Evolutionary conservation across 2,888 invertebrate genomes (phyloP).

Genomic region (Hirtodrosophila duncani): DNA sequence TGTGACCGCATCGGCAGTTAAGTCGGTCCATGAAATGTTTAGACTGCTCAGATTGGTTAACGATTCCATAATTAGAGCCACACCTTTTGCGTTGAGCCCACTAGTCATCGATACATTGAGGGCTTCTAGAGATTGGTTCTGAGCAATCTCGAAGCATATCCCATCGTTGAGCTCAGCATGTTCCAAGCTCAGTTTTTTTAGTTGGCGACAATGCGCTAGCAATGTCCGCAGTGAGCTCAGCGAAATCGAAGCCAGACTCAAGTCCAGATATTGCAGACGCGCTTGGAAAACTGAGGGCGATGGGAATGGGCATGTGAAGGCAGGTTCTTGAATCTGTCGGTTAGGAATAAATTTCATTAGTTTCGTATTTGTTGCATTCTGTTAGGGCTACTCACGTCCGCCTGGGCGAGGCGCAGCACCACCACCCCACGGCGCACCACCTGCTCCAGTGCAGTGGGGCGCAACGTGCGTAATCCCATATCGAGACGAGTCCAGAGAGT

Average conservation of each 20-base stretch:
- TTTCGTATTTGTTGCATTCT: neutral
- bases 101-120: conserved; percentile 91
- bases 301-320: conserved; percentile 33
- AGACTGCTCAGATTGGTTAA: conserved; percentile 80
- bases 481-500: conserved; percentile 92
- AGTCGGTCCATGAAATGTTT: conserved; percentile 90
- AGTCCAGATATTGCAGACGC: conserved; percentile 90
- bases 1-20: conserved; percentile 82
- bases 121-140: conserved; percentile 85
- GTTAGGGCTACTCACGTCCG: conserved; percentile 81
- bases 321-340: conserved; percentile 52
- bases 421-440: conserved; percentile 88
- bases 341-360: neutral
- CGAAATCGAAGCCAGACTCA: conserved; percentile 88
- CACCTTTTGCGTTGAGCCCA: conserved; percentile 83
- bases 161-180: conserved; percentile 83
- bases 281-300: conserved; percentile 75
- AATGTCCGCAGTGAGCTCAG: conserved; percentile 80
- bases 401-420: conserved; percentile 87
- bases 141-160: conserved; percentile 84
- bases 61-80: conserved; percentile 82
- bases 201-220: conserved; percentile 83
- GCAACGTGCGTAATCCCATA: conserved; percentile 84
- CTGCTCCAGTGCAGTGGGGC: conserved; percentile 84
- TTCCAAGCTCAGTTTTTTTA: conserved; percentile 92